phyloP scores from a whole-genome alignment of 2,797 vertebrate genomes.

The Masticophis lateralis region DNA sequence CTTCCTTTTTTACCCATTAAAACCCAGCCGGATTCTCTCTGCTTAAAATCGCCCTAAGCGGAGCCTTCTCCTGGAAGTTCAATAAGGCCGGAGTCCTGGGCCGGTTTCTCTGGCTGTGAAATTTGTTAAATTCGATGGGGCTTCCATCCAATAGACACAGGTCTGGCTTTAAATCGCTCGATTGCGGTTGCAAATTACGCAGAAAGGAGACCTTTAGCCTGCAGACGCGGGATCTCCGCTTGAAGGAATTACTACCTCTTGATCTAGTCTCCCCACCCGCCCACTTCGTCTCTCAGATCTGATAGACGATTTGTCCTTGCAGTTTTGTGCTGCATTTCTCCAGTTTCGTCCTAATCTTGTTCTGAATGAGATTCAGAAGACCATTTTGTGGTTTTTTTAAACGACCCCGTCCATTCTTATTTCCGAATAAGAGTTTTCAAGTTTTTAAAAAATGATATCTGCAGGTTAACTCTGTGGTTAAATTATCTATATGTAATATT shows the following conservation, averaged over 20 bases:
- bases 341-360: neutral
- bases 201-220: neutral
- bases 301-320: neutral
- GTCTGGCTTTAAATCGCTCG: neutral
- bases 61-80: neutral
- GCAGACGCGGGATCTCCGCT: neutral
- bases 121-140: neutral
- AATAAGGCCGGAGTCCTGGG: neutral
- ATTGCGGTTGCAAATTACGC: neutral
- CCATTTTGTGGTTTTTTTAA: neutral
- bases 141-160: neutral
- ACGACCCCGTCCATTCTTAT: neutral
- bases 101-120: neutral
- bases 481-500: neutral
- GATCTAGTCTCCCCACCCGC: neutral
- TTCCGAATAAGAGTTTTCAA: neutral
- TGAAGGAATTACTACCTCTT: neutral
- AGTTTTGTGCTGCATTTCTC: neutral
- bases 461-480: neutral
- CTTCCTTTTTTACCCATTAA: neutral
- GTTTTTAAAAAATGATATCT: neutral
- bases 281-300: too few relatives aligned
- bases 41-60: neutral
- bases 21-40: neutral
- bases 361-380: neutral